Evolutionary conservation across 2,113 vertebrate genomes (phyloP), one percentile per base, ranked within the genome.

Genomic region (Globicephala melas): DNA sequence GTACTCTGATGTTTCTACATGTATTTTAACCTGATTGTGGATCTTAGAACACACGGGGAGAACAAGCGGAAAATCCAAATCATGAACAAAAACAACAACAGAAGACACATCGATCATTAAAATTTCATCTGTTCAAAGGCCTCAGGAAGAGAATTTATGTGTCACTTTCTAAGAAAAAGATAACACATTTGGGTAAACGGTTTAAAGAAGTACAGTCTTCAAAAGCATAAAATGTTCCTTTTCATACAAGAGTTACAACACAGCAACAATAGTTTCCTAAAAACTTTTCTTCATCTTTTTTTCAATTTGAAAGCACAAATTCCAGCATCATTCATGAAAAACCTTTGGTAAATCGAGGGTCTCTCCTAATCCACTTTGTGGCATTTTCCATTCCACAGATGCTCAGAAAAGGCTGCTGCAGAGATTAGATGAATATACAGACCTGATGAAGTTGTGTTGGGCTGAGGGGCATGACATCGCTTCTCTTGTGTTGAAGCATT

Each of bases 401-500:
- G 62, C 94, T 3, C 0, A n/a, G 10, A 71, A 76, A 50, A 74
- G 8, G 0, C 25, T 20, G 1, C 20, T 26, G 38, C 10, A 0
- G 73, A 3, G 5, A 5, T 50, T 15, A 5, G 79, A 4, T 55
- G 89, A 53, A 6, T 83, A 31, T 36, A 73, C 95, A 94, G 74
- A 89, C 10, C 41, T 65, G 33, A 94, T 5, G 8, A 47, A 44
- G 95, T 65, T 67, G n/a, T 53, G 63, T 8, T 81, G 77, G 80
- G 63, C 47, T 86, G 63, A 77, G 2, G 8, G 3, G 33, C 62
- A 6, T 67, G 85, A 76, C 4, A 4, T 31, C 87, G 55, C 96
- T 94, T 97, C 76, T 71, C 91, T 36, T 28, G 8, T 58, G 63
- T 68, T 74, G 85, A 73, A 60, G 68, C 9, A 50, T 89, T 97